Conservation (phyloP, 2,888 invertebrate species). For the Acronicta aceris region DNA sequence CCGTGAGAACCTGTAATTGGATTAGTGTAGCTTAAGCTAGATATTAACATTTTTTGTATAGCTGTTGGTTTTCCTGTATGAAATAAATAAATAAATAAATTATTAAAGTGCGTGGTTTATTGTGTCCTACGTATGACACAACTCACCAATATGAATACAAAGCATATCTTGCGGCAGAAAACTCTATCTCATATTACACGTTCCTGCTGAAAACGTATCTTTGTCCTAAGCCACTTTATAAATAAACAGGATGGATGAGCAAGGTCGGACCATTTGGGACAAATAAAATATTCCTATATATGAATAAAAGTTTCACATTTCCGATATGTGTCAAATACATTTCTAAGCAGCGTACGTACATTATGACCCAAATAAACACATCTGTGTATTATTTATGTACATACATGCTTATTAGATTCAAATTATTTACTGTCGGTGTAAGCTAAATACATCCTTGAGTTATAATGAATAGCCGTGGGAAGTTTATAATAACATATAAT, state of each 20-base stretch:
- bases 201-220: background rate
- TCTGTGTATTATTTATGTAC: conserved; percentile 6
- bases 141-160: conserved; percentile 5
- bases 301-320: conserved; percentile 28
- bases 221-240: conserved; percentile 5
- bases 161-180: background rate
- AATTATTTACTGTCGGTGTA: conserved; percentile 21
- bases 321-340: conserved; percentile 36
- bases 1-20: too few species aligned
- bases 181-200: background rate
- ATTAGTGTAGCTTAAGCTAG: too few species aligned
- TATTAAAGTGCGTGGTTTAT: conserved; percentile 3
- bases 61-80: too few species aligned
- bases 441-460: conserved; percentile 31
- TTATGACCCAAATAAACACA: conserved; percentile 34
- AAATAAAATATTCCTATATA: conserved; percentile 48
- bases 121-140: conserved; percentile 11
- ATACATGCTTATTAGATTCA: conserved; percentile 26
- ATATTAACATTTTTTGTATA: too few species aligned
- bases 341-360: conserved; percentile 13
- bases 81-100: too few species aligned
- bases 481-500: conserved; percentile 40
- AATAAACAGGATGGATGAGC: conserved; percentile 17
- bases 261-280: conserved; percentile 25
- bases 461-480: conserved; percentile 40